A percentile compares a stretch with the other conserved stretches of the same genome.
Conservation (phyloP, 2,797 vertebrate genomes). For the Schizopygopsis malacanthus region DNA sequence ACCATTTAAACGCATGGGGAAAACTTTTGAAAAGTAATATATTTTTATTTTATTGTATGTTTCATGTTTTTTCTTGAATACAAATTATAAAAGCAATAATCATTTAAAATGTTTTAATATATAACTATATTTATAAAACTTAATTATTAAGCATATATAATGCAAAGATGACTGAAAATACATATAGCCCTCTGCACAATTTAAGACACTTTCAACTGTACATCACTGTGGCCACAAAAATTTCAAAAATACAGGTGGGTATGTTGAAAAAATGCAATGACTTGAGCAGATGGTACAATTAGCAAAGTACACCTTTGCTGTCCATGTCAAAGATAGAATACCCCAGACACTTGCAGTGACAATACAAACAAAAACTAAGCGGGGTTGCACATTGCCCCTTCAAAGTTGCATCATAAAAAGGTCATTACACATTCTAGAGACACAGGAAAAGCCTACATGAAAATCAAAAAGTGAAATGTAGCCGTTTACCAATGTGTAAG, state of each 20-base stretch:
- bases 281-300: conserved; percentile 48
- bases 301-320: conserved; percentile 20
- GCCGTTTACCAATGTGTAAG: conserved; percentile 7
- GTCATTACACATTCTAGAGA: conserved; percentile 31
- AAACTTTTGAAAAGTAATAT: background rate
- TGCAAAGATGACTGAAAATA: background rate
- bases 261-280: conserved; percentile 58
- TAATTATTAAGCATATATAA: background rate
- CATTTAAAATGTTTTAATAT: background rate
- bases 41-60: background rate
- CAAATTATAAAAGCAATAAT: background rate
- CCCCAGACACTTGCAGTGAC: background rate
- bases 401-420: conserved; percentile 24
- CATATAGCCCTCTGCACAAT: background rate
- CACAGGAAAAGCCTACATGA: background rate
- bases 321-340: background rate
- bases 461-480: conserved; percentile 14
- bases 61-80: too few species aligned
- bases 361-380: background rate
- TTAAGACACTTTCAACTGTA: background rate
- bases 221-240: conserved; percentile 12
- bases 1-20: background rate
- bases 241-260: conserved; percentile 36
- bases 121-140: background rate
- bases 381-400: background rate